Base-by-base conservation (phyloP, 2,797 vertebrate genomes). In the Gorsachius magnificus region DNA sequence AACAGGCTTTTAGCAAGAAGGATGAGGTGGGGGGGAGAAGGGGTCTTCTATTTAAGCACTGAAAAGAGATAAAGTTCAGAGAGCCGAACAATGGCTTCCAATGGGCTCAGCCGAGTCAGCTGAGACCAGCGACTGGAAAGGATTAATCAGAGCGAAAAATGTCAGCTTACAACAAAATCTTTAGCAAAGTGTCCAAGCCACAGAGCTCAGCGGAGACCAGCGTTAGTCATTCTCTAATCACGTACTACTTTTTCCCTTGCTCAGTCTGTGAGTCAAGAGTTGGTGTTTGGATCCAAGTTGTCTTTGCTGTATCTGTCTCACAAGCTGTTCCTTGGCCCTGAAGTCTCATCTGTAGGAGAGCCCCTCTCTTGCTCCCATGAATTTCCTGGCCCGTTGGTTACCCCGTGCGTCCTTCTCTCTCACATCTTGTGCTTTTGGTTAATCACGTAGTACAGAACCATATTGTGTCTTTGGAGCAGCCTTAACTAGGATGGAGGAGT, bases 101-200 rank as follows among this genome's bases (percentile, higher is more conserved):
- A 79, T 29, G 88, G 87, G 94, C 96, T 96, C 87, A 88, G 91
- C 93, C 89, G 38, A 95, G 94, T 96, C 96, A 96, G 95, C 93
- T 96, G 96, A 96, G 96, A 94, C 87, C 70, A 38, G 69, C 33
- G 78, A 81, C 95, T 97, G 94, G 91, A 50, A 83, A 95, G 96
- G 94, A 97, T 97, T 97, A 96, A 97, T 97, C 96, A 97, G 91
- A 97, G 95, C 60, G 16, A 97, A 91, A 96, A 96, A 93, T 94
- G 95, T 94, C 95, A 94, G 95, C 80, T 89, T 92, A 48, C 43
- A 91, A 95, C 95, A 91, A 91, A 96, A 74, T 53, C 83, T 77
- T 93, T 16, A 72, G 83, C 91, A 51, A 66, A 87, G 63, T 84
- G 85, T 89, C 96, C 96, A 95, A 97, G 86, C 93, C 94, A 86